Evolutionary conservation across 2,888 invertebrate species (phyloP).

Genomic region (Lycocerus yunnanus): DNA sequence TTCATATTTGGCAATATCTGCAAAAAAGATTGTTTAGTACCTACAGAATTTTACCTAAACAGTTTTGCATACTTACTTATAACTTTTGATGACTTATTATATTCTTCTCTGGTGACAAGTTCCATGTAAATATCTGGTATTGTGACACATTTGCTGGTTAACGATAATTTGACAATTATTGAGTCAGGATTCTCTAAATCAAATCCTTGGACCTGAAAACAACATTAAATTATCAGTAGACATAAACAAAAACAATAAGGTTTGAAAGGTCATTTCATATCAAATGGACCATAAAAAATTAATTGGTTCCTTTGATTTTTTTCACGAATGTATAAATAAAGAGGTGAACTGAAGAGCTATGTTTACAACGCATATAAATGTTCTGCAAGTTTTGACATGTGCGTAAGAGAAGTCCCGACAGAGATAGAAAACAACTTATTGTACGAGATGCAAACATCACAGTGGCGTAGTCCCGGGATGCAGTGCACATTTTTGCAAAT

Average conservation of each 20-base stretch:
- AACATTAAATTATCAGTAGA: slow-evolving; percentile 20
- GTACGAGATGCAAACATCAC: too few relatives aligned
- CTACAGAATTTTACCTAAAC: not conserved
- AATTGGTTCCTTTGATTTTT: too few relatives aligned
- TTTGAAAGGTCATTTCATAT: too few relatives aligned
- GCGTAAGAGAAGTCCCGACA: too few relatives aligned
- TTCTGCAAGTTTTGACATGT: too few relatives aligned
- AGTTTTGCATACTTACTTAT: slow-evolving; percentile 70
- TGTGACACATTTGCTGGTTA: slow-evolving; percentile 69
- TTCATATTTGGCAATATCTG: slow-evolving; percentile 74
- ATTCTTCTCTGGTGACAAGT: slow-evolving; percentile 80
- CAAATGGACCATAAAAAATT: too few relatives aligned
- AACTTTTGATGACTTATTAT: slow-evolving; percentile 79
- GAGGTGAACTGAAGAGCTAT: too few relatives aligned
- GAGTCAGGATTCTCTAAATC: slow-evolving; percentile 80
- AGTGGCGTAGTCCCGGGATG: too few relatives aligned
- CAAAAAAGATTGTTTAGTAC: slow-evolving; percentile 42
- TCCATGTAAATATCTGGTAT: slow-evolving; percentile 80
- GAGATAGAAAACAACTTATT: too few relatives aligned
- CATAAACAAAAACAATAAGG: not conserved
- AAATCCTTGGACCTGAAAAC: slow-evolving; percentile 71
- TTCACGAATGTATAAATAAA: too few relatives aligned
- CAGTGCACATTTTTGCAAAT: too few relatives aligned
- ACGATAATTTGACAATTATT: slow-evolving; percentile 74
- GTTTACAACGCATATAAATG: too few relatives aligned